phyloP scores from a whole-genome alignment of 2,797 vertebrate species.

The Tinamus major region DNA sequence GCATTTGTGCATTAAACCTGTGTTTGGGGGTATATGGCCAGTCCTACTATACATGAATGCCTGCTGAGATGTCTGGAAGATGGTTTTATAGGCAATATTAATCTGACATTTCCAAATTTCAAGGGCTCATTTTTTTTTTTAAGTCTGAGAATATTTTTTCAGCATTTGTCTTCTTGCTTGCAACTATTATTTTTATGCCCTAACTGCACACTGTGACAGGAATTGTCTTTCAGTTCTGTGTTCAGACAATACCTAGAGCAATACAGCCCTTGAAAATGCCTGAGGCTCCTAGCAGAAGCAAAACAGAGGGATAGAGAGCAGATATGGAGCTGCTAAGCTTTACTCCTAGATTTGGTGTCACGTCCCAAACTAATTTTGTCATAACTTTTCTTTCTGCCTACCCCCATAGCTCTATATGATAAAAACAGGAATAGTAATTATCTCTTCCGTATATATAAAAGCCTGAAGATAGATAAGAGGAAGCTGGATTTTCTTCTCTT shows the following conservation, averaged over 20 bases:
- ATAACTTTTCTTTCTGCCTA: background rate
- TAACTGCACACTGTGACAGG: background rate
- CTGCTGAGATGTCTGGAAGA: background rate
- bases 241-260: background rate
- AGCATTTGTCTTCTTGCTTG: background rate
- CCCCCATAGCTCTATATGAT: background rate
- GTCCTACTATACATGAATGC: background rate
- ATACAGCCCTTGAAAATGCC: background rate
- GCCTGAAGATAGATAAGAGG: background rate
- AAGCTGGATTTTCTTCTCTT: background rate
- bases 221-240: background rate
- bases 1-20: background rate
- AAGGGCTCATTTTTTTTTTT: background rate
- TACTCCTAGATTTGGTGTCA: background rate
- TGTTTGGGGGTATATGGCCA: background rate
- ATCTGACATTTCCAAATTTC: background rate
- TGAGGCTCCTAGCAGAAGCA: background rate
- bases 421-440: background rate
- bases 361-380: background rate
- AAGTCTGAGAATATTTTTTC: background rate
- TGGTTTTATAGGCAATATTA: background rate
- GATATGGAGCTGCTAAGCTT: background rate
- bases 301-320: background rate
- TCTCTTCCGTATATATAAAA: fast-evolving
- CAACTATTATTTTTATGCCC: background rate